These are phyloP conservation scores for Pyrrhia umbra DNA, from an alignment of 2,888 invertebrate genomes.

Conservation along the genomic window DNA sequence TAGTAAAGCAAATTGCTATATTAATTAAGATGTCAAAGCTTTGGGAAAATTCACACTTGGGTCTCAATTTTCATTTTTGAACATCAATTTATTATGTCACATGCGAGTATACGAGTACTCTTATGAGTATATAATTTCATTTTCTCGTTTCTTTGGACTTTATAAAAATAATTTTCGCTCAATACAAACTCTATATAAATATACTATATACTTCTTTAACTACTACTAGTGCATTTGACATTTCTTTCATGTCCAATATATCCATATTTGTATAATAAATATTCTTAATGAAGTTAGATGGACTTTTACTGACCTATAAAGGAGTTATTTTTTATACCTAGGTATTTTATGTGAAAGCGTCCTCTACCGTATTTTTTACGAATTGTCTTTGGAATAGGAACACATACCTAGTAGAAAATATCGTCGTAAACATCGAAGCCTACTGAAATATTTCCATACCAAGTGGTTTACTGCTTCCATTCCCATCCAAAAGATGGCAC, in stretches of 20 bases:
- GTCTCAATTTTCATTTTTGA: neutral
- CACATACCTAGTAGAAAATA: neutral
- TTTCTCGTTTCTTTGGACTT: too few relatives aligned
- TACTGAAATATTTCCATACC: neutral
- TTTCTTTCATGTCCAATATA: too few relatives aligned
- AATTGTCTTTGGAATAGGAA: neutral
- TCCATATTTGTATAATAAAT: too few relatives aligned
- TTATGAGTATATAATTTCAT: too few relatives aligned
- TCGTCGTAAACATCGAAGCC: neutral
- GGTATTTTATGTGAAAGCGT: neutral
- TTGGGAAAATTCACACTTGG: constrained; percentile 26
- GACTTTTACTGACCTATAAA: too few relatives aligned
- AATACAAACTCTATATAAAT: too few relatives aligned
- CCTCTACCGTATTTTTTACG: constrained; percentile 17
- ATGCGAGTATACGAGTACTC: too few relatives aligned
- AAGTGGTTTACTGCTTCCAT: neutral
- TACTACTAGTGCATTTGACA: too few relatives aligned
- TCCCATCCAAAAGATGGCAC: constrained; percentile 14
- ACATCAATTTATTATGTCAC: neutral
- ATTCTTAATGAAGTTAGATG: too few relatives aligned
- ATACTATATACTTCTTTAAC: too few relatives aligned
- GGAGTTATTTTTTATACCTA: neutral
- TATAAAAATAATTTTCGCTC: too few relatives aligned
- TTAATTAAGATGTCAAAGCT: constrained; percentile 2
- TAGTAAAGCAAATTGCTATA: constrained; percentile 12